Conservation (phyloP, 2,113 vertebrate species). For the Columbina picui region DNA sequence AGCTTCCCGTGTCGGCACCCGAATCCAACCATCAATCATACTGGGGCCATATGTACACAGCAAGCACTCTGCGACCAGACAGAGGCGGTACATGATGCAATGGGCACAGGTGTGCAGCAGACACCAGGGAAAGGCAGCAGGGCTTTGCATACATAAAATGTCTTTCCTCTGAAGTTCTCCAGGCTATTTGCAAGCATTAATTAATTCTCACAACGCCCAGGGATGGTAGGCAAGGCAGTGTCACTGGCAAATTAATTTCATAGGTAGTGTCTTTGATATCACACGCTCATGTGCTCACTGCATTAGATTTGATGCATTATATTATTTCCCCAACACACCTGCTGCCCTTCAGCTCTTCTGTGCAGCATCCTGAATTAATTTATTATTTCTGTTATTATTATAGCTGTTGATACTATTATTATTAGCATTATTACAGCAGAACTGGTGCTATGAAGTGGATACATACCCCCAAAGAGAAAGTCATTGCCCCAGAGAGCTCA, state of each 20-base stretch:
- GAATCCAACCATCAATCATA: constrained; percentile 17
- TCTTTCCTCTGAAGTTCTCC: constrained; percentile 65
- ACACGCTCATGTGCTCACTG: background rate
- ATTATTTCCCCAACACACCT: constrained; percentile 39
- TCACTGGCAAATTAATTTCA: constrained; percentile 52
- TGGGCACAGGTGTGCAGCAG: constrained; percentile 67
- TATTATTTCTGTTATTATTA: constrained; percentile 33
- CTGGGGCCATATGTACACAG: background rate
- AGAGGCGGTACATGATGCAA: constrained; percentile 61
- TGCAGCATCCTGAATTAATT: background rate
- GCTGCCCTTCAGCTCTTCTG: constrained; percentile 55
- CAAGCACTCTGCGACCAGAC: background rate
- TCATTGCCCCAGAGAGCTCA: constrained; percentile 36
- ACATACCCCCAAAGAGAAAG: background rate
- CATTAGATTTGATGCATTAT: background rate
- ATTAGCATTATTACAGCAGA: background rate
- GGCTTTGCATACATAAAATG: constrained; percentile 39
- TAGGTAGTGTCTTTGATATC: constrained; percentile 55
- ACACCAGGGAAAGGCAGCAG: constrained; percentile 15
- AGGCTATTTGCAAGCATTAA: constrained; percentile 63
- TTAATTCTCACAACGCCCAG: constrained; percentile 63
- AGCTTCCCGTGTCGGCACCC: background rate
- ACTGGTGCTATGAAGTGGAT: background rate
- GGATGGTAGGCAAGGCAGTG: constrained; percentile 54
- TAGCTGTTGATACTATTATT: background rate